Percentiles rank a stretch among this genome's conserved stretches.
These are phyloP conservation scores for Mormyrops boulengeri DNA, from an alignment of 2,797 vertebrate species.

Conservation along the genomic window DNA sequence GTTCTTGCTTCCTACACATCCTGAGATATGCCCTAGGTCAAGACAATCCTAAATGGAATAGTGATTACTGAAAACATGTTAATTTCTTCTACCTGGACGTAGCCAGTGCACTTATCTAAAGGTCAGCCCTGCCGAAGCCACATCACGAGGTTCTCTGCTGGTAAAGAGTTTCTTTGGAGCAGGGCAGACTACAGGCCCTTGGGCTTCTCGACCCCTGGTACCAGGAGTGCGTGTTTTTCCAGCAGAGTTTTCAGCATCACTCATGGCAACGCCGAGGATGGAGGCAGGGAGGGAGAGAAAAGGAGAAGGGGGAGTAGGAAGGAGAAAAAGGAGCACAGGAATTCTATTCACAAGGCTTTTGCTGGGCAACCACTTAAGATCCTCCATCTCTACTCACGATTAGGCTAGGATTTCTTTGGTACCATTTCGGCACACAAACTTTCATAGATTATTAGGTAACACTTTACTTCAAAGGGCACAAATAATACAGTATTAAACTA, in stretches of 20 bases:
- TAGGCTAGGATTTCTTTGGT: neutral
- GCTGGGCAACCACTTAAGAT: neutral
- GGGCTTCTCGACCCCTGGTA: neutral
- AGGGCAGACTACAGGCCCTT: neutral
- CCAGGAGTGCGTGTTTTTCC: neutral
- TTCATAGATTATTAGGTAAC: neutral
- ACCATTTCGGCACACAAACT: neutral
- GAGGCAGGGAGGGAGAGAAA: neutral
- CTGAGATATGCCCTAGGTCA: neutral
- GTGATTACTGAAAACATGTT: neutral
- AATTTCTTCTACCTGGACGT: neutral
- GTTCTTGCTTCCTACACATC: neutral
- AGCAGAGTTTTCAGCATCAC: neutral
- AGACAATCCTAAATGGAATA: neutral
- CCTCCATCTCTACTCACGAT: neutral
- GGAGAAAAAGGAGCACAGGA: neutral
- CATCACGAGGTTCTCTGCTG: neutral
- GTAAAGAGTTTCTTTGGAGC: neutral
- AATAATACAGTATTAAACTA: no score
- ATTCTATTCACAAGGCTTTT: neutral
- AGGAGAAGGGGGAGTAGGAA: neutral
- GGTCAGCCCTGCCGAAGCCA: neutral
- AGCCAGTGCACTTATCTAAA: neutral
- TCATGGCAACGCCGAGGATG: neutral
- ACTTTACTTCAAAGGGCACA: neutral